A percentile compares a stretch with the other conserved stretches of the same genome.
Evolutionary conservation across 2,113 vertebrate species (phyloP).

Genomic region (pig (Sus scrofa)): T2T-Sscrofa CM000813.6:125190001-125190500

Average conservation of each 20-base stretch:
- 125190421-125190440: background rate
- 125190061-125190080: background rate
- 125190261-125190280: background rate
- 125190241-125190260: constrained; percentile 20
- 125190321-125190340: constrained; percentile 65
- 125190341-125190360: constrained; percentile 46
- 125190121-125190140: background rate
- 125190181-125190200: background rate
- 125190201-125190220: constrained; percentile 44
- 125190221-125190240: constrained; percentile 38
- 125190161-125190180: background rate
- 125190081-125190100: background rate
- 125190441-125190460: background rate
- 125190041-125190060: background rate
- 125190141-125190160: background rate
- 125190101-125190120: background rate
- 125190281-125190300: background rate
- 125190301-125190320: constrained; percentile 50
- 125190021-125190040: background rate
- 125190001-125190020: background rate
- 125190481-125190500: background rate
- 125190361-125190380: constrained; percentile 60
- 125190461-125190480: background rate
- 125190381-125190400: constrained; percentile 20
- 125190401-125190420: background rate